A percentile compares a stretch with the other conserved stretches of the same genome.
phyloP scores from a whole-genome alignment of 2,113 vertebrate genomes.

The Cyphomyrus discorhynchus region DNA sequence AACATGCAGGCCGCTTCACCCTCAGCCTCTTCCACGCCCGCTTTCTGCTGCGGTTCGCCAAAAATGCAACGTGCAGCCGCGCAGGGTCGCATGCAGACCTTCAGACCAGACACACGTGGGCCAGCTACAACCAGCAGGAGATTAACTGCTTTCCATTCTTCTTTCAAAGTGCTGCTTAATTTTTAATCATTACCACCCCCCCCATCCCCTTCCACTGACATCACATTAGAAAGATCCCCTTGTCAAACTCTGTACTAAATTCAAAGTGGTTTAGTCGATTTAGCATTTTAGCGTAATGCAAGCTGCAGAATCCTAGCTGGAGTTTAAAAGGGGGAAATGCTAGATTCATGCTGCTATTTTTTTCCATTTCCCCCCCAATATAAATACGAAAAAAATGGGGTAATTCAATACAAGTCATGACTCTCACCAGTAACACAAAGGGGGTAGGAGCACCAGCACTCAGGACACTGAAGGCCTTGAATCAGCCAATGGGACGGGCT shows the following conservation, averaged over 20 bases:
- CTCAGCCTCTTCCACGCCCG: background rate
- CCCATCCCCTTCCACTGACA: background rate
- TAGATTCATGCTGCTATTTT: background rate
- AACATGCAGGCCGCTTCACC: background rate
- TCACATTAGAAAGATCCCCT: background rate
- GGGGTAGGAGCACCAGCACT: background rate
- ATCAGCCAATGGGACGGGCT: background rate
- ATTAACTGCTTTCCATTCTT: background rate
- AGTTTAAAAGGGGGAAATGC: background rate
- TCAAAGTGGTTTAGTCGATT: background rate
- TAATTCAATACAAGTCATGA: background rate
- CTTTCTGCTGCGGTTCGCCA: background rate
- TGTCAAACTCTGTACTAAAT: background rate
- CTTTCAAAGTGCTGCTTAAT: background rate
- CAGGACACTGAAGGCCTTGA: constrained; percentile 29
- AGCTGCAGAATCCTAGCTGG: background rate
- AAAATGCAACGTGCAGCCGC: no score
- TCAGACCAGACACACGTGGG: background rate
- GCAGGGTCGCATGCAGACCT: background rate
- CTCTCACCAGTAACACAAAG: background rate
- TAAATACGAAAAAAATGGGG: background rate
- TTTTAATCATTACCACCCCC: background rate
- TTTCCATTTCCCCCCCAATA: background rate
- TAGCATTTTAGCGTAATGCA: background rate
- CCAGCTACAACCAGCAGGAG: background rate